A percentile compares a stretch with the other conserved stretches of the same genome.
phyloP scores from a whole-genome alignment of 2,888 invertebrate species.

The Lampropteryx suffumata region DNA sequence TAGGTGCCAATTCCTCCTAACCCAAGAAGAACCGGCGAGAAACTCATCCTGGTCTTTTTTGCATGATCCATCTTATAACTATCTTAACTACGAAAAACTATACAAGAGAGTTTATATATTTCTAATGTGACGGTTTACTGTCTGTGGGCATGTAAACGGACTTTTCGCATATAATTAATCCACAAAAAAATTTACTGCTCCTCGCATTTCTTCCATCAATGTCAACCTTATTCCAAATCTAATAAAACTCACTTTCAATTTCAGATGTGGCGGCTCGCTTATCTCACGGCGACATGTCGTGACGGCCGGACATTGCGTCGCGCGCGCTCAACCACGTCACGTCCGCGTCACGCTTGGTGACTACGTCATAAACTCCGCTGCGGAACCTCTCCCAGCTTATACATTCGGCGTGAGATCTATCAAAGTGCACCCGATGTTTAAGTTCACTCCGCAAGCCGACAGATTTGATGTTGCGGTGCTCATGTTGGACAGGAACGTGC shows the following conservation, averaged over 20 bases:
- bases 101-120: too few species aligned
- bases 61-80: too few species aligned
- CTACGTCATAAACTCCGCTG: constrained; percentile 96
- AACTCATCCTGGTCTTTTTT: too few species aligned
- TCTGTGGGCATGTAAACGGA: too few species aligned
- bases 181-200: too few species aligned
- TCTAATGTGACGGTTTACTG: too few species aligned
- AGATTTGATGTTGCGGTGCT: constrained; percentile 91
- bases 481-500: constrained; percentile 93
- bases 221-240: too few species aligned
- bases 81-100: too few species aligned
- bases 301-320: constrained; percentile 97
- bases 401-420: constrained; percentile 96
- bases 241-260: constrained; percentile 22
- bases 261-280: constrained; percentile 94
- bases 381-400: constrained; percentile 94
- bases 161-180: too few species aligned
- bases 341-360: constrained; percentile 96
- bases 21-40: too few species aligned
- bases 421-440: constrained; percentile 91
- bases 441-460: constrained; percentile 93
- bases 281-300: constrained; percentile 96
- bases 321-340: constrained; percentile 94
- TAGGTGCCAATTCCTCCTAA: too few species aligned
- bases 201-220: too few species aligned